Evolutionary conservation across 1,140 invertebrate genomes (phyloP), one percentile per base, ranked within the genome.

Genomic region (Atta colombica): DNA sequence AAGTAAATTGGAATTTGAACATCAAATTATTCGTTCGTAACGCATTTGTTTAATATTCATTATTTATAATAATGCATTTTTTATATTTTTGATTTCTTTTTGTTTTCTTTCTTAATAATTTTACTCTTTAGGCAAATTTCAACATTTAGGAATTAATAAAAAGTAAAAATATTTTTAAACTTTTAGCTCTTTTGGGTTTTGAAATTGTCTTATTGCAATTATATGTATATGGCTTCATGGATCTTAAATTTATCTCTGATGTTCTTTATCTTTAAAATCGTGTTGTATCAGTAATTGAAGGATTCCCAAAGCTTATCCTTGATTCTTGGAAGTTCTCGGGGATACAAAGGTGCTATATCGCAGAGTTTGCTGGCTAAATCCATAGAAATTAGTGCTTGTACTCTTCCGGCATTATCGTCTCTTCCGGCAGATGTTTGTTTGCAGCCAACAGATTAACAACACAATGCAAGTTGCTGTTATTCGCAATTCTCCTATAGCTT

Each of bases 371-470:
- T 45, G 10, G 1, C 18, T n/a, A 28, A 53, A 68, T 72, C 53
- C 66, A 25, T 61, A 63, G 63, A 75, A 77, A 89, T 86, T 86
- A 60, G 53, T 58, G 53, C 25, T 53, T 61, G 60, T 51, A 39
- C 28, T 82, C 45, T 35, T 45, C 65, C n/a, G 45, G 0, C 51
- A 28, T 8, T 39, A n/a, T 65, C 45, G 21, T 66, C 28, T 35
- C 25, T 21, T 21, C 14, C 61, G 21, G 35, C 35, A 49, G 21
- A 55, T 31, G 21, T 51, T 68, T 65, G 53, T 66, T 65, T 14
- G 10, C n/a, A 39, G 31, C 53, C 77, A 88, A 88, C 60, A 39
- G 60, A 88, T 89, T 85, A 85, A 25, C 2, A 49, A 1, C n/a
- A 66, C 10, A 12, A 7, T 45, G 55, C 21, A 60, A 63, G 55